These are phyloP conservation scores for Hypsibius dujardini DNA, from an alignment of 1,140 invertebrate genomes.

Conservation along the genomic window DNA sequence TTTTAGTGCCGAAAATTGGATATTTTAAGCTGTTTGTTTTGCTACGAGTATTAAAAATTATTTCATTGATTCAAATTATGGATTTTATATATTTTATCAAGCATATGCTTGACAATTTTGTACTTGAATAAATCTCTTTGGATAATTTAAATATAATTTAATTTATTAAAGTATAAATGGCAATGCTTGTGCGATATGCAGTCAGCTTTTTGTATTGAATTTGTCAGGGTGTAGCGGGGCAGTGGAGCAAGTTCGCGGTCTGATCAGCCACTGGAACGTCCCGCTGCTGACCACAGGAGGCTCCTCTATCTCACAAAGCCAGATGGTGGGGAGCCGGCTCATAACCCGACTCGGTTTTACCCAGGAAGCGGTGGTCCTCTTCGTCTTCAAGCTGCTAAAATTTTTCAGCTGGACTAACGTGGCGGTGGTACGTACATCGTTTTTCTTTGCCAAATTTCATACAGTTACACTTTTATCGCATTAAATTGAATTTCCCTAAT, in stretches of 20 bases:
- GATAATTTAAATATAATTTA: too few species aligned
- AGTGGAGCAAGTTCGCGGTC: slow-evolving; percentile 9
- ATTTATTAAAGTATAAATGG: too few species aligned
- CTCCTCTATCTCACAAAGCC: neutral
- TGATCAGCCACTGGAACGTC: slow-evolving; percentile 7
- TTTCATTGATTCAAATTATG: too few species aligned
- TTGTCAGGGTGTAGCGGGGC: slow-evolving; percentile 5
- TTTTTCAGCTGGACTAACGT: slow-evolving; percentile 4
- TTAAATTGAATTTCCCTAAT: neutral
- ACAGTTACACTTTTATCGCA: neutral
- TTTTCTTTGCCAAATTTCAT: neutral
- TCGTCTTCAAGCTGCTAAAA: neutral
- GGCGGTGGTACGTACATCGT: slow-evolving; percentile 7
- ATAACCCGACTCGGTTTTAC: slow-evolving; percentile 8
- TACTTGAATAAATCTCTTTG: too few species aligned
- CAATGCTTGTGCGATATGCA: too few species aligned
- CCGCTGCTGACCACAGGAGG: neutral
- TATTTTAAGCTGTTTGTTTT: too few species aligned
- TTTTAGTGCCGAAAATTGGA: too few species aligned
- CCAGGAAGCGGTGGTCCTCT: neutral
- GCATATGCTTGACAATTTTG: too few species aligned
- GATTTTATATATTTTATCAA: too few species aligned
- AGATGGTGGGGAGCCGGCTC: neutral
- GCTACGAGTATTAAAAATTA: too few species aligned
- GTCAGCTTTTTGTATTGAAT: neutral